phyloP scores from a whole-genome alignment of 2,797 vertebrate species.

The Halcyon leucocephala region DNA sequence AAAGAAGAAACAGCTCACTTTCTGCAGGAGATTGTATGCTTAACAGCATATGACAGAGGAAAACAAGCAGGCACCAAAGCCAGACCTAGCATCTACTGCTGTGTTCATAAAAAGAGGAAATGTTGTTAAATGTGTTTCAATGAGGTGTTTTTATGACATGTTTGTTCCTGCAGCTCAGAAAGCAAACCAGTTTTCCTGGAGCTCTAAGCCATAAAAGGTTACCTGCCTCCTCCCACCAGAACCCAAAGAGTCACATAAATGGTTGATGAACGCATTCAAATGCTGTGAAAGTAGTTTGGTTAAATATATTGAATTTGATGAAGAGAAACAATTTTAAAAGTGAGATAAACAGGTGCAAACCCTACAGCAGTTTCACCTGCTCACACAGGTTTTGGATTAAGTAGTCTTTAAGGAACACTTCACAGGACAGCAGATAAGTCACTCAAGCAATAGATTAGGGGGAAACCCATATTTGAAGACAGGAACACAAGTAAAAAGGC shows the following conservation, averaged over 20 bases:
- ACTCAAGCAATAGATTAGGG: not conserved
- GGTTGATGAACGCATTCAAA: not conserved
- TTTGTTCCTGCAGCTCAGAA: constrained; percentile 10
- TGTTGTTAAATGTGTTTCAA: not conserved
- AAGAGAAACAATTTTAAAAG: not conserved
- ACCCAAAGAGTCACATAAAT: not conserved
- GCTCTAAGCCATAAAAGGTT: not conserved
- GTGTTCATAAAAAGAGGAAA: constrained; percentile 35
- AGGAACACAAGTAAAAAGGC: not conserved
- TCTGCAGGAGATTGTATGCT: not conserved
- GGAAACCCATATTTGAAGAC: not conserved
- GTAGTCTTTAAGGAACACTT: not conserved
- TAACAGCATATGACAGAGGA: not conserved
- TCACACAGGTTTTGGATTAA: not conserved
- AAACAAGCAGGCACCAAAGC: not conserved
- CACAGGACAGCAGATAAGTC: not conserved
- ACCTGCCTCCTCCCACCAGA: not conserved
- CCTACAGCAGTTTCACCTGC: not conserved
- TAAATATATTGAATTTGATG: not conserved
- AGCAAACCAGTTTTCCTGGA: constrained; percentile 27
- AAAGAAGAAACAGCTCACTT: not conserved
- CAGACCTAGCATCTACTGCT: not conserved
- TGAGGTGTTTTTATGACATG: not conserved
- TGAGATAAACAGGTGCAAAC: not conserved
- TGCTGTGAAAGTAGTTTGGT: not conserved